Conservation (phyloP, 2,888 invertebrate species). For the Uropetala carovei region DNA sequence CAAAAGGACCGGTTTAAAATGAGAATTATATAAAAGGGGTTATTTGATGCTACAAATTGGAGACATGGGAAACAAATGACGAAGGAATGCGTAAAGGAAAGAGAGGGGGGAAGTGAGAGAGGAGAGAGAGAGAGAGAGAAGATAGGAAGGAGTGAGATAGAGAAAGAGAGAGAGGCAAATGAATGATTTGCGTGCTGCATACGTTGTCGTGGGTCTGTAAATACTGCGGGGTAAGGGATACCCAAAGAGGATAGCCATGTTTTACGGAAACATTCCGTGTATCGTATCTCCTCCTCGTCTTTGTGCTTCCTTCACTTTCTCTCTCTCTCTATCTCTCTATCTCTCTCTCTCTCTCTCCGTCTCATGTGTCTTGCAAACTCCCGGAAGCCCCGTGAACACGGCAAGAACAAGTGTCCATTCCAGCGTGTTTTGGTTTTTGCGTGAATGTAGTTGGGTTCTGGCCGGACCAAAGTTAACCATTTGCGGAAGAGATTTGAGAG, state of each 20-base stretch:
- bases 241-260: constrained; percentile 8
- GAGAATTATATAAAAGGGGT: too few species aligned
- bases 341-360: neutral
- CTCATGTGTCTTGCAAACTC: neutral
- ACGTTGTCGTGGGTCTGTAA: neutral
- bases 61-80: neutral
- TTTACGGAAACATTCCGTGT: constrained; percentile 6
- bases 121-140: neutral
- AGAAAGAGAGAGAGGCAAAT: neutral
- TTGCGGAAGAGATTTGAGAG: neutral
- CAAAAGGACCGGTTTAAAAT: too few species aligned
- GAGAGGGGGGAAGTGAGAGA: neutral
- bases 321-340: neutral
- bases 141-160: neutral
- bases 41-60: too few species aligned
- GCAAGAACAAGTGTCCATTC: constrained; percentile 29
- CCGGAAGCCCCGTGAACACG: neutral
- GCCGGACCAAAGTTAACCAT: neutral
- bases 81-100: neutral
- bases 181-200: constrained; percentile 7
- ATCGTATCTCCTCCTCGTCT: neutral
- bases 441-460: neutral
- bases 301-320: neutral
- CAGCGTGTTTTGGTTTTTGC: constrained; percentile 15
- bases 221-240: neutral